Evolutionary conservation across 2,113 vertebrate genomes (phyloP).

Genomic region (Dromaius novaehollandiae): DNA sequence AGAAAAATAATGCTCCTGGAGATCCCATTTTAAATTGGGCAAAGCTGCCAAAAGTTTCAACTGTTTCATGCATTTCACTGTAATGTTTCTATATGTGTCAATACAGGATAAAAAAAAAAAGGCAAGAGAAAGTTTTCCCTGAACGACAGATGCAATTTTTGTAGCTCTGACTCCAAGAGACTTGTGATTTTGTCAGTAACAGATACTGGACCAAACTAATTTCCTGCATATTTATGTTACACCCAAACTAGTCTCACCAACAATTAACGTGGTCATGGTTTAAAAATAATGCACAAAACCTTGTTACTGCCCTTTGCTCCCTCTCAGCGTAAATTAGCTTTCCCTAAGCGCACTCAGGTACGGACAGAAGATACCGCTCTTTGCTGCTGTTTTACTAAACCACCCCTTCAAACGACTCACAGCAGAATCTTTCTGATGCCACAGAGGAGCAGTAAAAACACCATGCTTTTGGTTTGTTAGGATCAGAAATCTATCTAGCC

Average conservation of each 20-base stretch:
- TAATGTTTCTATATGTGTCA: neutral
- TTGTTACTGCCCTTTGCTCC: neutral
- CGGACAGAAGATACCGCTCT: neutral
- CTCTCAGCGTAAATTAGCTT: neutral
- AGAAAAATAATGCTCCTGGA: neutral
- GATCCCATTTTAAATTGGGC: neutral
- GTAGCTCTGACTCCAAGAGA: neutral
- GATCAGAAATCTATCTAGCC: neutral
- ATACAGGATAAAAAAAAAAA: neutral
- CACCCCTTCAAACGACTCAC: neutral
- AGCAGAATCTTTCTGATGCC: neutral
- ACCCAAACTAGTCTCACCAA: neutral
- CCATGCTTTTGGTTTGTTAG: neutral
- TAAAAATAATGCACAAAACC: neutral
- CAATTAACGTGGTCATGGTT: neutral
- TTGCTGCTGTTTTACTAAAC: neutral
- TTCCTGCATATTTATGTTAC: neutral
- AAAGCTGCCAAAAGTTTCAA: neutral
- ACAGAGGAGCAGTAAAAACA: neutral
- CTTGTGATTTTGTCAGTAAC: neutral
- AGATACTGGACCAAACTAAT: neutral
- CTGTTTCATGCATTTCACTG: neutral
- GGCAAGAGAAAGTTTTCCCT: neutral
- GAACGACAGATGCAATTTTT: neutral
- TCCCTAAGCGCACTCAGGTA: neutral